Evolutionary conservation across 2,113 vertebrate genomes (phyloP), one percentile per base, ranked within the genome.

Genomic region (Cricetomys ansorgei): DNA sequence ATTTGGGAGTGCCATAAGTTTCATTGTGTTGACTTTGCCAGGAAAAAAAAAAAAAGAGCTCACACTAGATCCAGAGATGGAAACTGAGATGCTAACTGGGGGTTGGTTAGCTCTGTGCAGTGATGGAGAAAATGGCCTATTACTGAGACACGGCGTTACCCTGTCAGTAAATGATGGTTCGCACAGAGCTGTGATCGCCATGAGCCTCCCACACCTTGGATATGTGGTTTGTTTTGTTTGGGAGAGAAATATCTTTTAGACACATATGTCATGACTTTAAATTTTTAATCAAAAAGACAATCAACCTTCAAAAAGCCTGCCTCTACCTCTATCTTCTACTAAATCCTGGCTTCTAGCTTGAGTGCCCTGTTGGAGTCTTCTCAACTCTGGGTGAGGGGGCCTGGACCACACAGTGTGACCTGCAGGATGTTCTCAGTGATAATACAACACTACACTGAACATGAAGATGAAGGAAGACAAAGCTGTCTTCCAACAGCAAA

Each of bases 191-290:
- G 65, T 29, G 37, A 69, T 92, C 84, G 64, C 84, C 23, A 1
- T 0, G 10, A 95, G 40, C 75, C 95, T 57, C 95, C 96, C 75
- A 88, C 94, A 80, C 92, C 92, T 96, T 79, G 37, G 87, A 75
- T 83, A 86, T 89, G 65, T 55, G 89, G 69, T 94, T 85, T 95
- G 86, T 94, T 97, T 95, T 93, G 81, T 95, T 96, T 94, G 72
- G 67, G 79, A 95, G 69, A 87, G 2, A 23, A 91, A n/a, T 59
- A 70, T 88, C 80, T 97, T 89, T 80, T 85, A 95, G 90, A 72
- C 57, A 95, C 37, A 89, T 72, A 65, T 21, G 77, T 2, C 75
- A 88, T 70, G 40, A 37, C 59, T 94, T 95, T 45, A 93, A 93
- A 95, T 85, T 95, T 79, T 92, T 92, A n/a, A 89, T 93, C 15